Conservation (phyloP, 2,113 vertebrate species). For the Petrocephalus zakoni region DNA sequence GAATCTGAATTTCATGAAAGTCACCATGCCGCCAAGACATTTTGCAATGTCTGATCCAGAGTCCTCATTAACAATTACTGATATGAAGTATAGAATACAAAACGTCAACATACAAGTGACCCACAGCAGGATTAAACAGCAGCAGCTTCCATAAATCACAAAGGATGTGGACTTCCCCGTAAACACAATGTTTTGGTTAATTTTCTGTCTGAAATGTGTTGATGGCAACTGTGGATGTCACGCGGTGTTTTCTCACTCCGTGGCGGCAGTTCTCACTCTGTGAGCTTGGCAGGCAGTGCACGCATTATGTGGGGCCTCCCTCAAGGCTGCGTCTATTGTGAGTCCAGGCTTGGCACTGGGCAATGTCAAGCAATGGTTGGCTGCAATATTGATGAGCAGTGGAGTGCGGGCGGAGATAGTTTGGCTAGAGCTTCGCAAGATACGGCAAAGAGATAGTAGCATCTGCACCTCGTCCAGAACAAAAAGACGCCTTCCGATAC, state of each 20-base stretch:
- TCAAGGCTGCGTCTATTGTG: constrained; percentile 50
- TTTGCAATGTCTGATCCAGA: background rate
- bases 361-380: constrained; percentile 40
- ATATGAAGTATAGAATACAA: background rate
- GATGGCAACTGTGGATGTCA: constrained; percentile 28
- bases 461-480: background rate
- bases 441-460: background rate
- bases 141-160: constrained; percentile 4
- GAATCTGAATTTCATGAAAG: background rate
- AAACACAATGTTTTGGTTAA: background rate
- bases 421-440: background rate
- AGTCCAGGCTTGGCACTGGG: constrained; percentile 51
- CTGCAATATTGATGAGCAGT: constrained; percentile 19
- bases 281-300: constrained; percentile 46
- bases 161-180: background rate
- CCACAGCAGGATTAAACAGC: background rate
- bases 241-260: constrained; percentile 56
- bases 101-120: background rate
- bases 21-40: background rate
- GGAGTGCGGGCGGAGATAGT: constrained; percentile 18
- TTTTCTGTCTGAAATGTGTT: constrained; percentile 4
- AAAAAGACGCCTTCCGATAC: background rate
- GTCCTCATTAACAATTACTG: background rate
- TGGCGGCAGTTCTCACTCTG: constrained; percentile 41
- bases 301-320: constrained; percentile 33